These are phyloP conservation scores for Bombus turneri DNA, from an alignment of 1,140 invertebrate species.

Conservation along the genomic window DNA sequence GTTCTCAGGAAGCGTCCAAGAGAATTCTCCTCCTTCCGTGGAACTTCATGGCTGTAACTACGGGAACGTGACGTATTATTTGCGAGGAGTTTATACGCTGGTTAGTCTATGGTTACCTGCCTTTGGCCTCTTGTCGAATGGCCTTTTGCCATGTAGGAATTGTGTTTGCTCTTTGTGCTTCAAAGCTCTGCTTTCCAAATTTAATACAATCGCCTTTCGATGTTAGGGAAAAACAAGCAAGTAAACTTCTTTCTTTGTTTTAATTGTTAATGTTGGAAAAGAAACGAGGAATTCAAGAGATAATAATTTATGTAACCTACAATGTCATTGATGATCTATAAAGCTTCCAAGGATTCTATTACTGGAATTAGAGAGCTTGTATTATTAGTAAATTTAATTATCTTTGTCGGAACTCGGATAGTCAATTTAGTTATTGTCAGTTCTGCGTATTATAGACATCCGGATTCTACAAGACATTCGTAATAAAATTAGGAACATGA, in stretches of 20 bases:
- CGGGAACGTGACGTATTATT: slow-evolving; percentile 64
- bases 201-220: background rate
- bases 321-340: background rate
- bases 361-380: background rate
- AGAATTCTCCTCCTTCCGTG: slow-evolving; percentile 60
- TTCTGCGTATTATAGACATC: background rate
- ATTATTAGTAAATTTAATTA: background rate
- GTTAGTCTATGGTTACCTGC: slow-evolving; percentile 49
- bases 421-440: background rate
- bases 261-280: background rate
- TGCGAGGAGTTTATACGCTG: slow-evolving; percentile 58
- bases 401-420: background rate
- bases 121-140: slow-evolving; percentile 20
- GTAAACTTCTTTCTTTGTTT: background rate
- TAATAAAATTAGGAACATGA: background rate
- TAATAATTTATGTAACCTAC: background rate
- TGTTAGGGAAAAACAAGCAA: too few relatives aligned
- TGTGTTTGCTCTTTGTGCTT: slow-evolving; percentile 36
- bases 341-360: background rate
- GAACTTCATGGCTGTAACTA: slow-evolving; percentile 63
- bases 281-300: background rate
- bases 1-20: slow-evolving; percentile 48
- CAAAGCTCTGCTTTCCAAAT: background rate
- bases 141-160: slow-evolving; percentile 24
- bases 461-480: background rate